Base-by-base conservation (phyloP, 2,888 invertebrate species). In the Oscheius onirici region DNA sequence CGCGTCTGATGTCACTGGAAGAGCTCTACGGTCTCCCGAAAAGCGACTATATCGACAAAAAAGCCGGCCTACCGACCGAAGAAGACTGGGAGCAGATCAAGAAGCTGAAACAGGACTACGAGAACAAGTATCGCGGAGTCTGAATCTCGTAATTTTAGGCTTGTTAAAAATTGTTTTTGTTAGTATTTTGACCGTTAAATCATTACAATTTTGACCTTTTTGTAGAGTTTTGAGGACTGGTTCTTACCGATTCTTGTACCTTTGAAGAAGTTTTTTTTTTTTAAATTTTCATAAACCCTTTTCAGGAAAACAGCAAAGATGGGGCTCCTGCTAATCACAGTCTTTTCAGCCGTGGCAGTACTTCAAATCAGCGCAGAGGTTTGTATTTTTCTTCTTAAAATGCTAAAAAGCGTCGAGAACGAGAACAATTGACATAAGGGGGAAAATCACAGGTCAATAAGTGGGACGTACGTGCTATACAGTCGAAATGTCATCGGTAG, bases 1-100 rank as follows among this genome's bases (percentile, higher is more conserved):
- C 83, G 20, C 72, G 85, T 41, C 73, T 86, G 17, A 85, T 86
- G 82, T 74, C 79, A 13, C 57, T 86, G 17, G 86, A 86, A 71
- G 86, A 80, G 44, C 66, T 78, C 26, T 80, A 77, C 52, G 78
- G 77, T 13, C 71, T 84, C 1, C 81, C 79, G 11, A 81, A 83
- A 54, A 75, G 72, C 65, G 83, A 83, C 63, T 83, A 81, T 65
- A 86, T 86, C 57, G 86, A 86, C 69, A 86, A 86, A 71, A 77
- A 78, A 71, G 78, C 81, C 58, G 86, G 86, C n/a, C 69, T 82
- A 10, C 81, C 86, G 11, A 73, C 75, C 24, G 79, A 78, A 8
- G 86, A 86, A 71, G 86, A 85, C 44, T 75, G 74, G n/a, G 81
- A 76, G 43, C 71, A 79, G 68, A 82, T 84, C 51, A 75, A 74